phyloP scores from a whole-genome alignment of 2,888 invertebrate species.

The Cylindroiulus punctatus region DNA sequence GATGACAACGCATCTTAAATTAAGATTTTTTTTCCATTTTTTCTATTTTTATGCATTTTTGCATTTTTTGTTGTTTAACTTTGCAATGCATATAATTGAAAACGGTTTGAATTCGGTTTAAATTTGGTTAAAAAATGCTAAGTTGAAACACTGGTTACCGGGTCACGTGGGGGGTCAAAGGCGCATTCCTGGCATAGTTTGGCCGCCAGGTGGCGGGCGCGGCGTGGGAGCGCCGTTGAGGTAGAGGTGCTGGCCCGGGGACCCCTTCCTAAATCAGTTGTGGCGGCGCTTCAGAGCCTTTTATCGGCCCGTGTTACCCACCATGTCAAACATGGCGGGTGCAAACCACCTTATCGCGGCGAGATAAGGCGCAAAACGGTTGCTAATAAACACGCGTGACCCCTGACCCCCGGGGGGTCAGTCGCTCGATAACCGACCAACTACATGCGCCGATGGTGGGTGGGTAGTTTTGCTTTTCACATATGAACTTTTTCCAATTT shows the following conservation, averaged over 20 bases:
- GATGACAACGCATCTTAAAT: too few species aligned
- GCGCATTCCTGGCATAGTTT: background rate
- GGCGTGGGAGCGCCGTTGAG: background rate
- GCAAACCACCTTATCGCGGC: background rate
- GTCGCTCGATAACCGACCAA: too few species aligned
- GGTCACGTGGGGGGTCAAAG: background rate
- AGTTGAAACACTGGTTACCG: too few species aligned
- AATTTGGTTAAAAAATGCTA: too few species aligned
- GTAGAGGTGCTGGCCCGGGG: background rate
- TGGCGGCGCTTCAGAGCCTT: background rate
- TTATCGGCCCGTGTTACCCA: background rate
- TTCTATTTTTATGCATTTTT: too few species aligned
- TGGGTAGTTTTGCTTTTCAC: too few species aligned
- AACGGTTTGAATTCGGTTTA: too few species aligned
- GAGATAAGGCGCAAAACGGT: background rate
- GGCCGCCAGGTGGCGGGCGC: background rate
- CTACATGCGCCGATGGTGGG: too few species aligned
- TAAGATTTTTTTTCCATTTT: too few species aligned
- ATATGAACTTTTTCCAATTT: too few species aligned
- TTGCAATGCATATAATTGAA: too few species aligned
- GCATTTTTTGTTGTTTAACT: too few species aligned
- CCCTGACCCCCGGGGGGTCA: background rate
- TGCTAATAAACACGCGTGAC: background rate
- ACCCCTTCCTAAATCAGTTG: background rate
- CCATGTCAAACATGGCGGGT: background rate